Evolutionary conservation across 2,113 vertebrate genomes (phyloP).

Genomic region (Prionailurus bengalensis): DNA sequence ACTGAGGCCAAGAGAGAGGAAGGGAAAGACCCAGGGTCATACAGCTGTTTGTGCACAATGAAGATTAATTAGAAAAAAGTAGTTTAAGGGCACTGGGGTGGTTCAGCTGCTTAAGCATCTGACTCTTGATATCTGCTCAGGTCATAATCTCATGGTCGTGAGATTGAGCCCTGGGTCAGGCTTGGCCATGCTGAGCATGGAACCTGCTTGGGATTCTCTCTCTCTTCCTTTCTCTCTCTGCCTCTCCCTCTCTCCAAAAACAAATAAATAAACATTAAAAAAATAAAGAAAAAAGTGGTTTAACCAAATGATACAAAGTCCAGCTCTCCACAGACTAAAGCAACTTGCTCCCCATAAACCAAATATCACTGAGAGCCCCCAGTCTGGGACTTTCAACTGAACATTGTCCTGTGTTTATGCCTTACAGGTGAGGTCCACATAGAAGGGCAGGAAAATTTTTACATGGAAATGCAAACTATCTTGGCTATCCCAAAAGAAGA

Average conservation of each 20-base stretch:
- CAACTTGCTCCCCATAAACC: background rate
- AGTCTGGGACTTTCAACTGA: background rate
- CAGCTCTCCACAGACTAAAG: background rate
- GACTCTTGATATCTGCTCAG: too few species aligned
- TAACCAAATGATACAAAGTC: background rate
- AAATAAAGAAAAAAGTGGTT: background rate
- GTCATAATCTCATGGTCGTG: too few species aligned
- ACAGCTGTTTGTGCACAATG: background rate
- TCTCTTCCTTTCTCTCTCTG: too few species aligned
- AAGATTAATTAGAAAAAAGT: background rate
- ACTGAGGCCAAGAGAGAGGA: background rate
- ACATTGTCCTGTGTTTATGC: background rate
- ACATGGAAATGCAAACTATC: conserved; percentile 82
- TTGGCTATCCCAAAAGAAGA: conserved; percentile 80
- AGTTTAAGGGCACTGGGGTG: too few species aligned
- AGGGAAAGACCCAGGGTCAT: background rate
- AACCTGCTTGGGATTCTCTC: too few species aligned
- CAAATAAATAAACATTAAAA: too few species aligned
- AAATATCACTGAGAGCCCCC: background rate
- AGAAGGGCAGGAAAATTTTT: conserved; percentile 85
- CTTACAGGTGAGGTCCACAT: conserved; percentile 79
- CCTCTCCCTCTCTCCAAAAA: too few species aligned
- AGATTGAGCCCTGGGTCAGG: too few species aligned
- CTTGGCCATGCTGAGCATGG: too few species aligned
- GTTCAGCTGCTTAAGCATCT: too few species aligned